Evolutionary conservation across 30 jellyfish, hydroid and myxozoan genomes (phyloP).

Genomic region (Turritopsis rubra): DNA sequence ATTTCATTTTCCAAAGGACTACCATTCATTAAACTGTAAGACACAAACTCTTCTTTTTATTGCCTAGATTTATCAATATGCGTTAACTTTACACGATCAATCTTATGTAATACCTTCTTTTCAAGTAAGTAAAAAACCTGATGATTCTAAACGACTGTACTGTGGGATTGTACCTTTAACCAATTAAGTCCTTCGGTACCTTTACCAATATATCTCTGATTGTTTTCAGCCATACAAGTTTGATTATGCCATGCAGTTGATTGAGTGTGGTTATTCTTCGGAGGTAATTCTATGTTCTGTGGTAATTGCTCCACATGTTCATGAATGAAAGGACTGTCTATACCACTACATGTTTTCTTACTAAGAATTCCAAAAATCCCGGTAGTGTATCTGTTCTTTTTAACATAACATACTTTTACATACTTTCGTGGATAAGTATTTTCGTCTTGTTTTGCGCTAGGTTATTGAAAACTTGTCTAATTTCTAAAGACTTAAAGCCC

Average conservation of each 20-base stretch:
- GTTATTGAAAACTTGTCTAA: neutral
- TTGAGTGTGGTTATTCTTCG: slow-evolving; percentile 25
- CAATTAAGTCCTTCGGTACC: neutral
- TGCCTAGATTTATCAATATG: slow-evolving; percentile 30
- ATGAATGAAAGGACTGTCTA: neutral
- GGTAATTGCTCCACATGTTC: neutral
- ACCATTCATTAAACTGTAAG: neutral
- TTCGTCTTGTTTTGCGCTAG: neutral
- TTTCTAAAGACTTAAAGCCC: too few relatives aligned
- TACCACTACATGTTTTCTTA: too few relatives aligned
- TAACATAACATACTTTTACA: too few relatives aligned
- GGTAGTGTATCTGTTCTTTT: too few relatives aligned
- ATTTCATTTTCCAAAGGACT: neutral
- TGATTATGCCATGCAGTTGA: slow-evolving; percentile 24
- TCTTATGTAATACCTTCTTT: slow-evolving; percentile 20
- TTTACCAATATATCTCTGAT: neutral
- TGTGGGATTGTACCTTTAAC: too few relatives aligned
- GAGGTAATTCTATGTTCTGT: slow-evolving; percentile 12
- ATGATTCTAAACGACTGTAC: neutral
- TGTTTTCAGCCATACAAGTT: slow-evolving; percentile 13
- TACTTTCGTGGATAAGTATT: neutral
- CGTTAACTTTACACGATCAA: slow-evolving; percentile 21
- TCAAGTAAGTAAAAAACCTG: slow-evolving; percentile 1
- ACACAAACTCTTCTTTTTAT: neutral
- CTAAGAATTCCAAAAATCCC: too few relatives aligned